Base-by-base conservation (phyloP, 1,140 invertebrate genomes). In the Drosophila ficusphila region DNA sequence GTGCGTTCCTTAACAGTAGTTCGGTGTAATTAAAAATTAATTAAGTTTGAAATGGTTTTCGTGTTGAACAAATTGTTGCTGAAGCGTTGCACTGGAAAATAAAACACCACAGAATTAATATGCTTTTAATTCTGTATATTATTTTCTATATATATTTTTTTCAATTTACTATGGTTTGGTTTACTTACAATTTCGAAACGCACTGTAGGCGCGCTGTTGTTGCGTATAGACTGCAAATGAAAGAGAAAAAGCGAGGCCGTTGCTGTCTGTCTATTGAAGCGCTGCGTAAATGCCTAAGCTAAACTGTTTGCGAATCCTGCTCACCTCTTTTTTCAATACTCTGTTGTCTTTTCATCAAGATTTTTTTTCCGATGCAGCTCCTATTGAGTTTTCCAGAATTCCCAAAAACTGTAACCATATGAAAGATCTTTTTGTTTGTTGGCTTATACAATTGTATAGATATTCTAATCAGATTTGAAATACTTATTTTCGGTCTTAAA, bases 201-300 rank as follows among this genome's bases (percentile, higher is more conserved):
- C 44, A 52, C 44, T 41, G 44, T 67, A n/a, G n/a, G 4, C n/a
- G 34, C 33, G 60, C 62, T 33, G 47, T 27, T 27, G 54, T 65
- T 65, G 36, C 41, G 42, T 51, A 19, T 14, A 16, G 60, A 51
- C 60, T 65, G 44, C 18, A 67, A 67, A 52, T 67, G 41, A 67
- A 52, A 52, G 44, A 16, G 19, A 29, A 11, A 23, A 48, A 2
- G 7, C 23, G 19, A 31, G 25, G 33, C 5, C 18, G 11, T 38
- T 9, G 61, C 16, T 65, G 19, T 38, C 19, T 44, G 18, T 49
- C 42, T 65, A 67, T 65, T 14, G 19, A 31, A 3, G 27, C 19
- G 14, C 25, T 19, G 33, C 19, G 25, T 25, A 51, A 51, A 62
- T 44, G 21, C 27, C 38, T 14, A 21, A 41, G 19, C 54, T 60